Evolutionary conservation across 1,140 invertebrate species (phyloP), one percentile per base, ranked within the genome.

Genomic region (Goniozus legneri): DNA sequence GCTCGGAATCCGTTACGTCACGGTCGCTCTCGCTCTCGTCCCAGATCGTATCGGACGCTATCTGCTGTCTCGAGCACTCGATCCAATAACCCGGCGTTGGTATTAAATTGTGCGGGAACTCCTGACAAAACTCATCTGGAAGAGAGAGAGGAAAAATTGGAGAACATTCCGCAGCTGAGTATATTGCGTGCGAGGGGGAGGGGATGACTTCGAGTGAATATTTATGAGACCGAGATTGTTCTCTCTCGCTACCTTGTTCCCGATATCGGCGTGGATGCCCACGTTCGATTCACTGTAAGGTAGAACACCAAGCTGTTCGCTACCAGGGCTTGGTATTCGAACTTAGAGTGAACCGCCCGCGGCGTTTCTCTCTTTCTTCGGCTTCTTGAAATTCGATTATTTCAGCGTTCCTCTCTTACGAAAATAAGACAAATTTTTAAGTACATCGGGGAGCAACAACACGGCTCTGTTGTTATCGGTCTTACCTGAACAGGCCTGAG

Each of bases 11-110:
- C 10, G 81, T 67, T 50, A 80, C 69, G 64, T 89, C 88, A 40
- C 86, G 84, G 58, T 90, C 89, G 3, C 88, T 90, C 59, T 91
- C 89, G 14, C 84, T 88, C 62, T 92, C 89, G 60, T 92, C 89
- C 87, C 88, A 91, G 42, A 91, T 88, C 15, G 85, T 88, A 65
- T 89, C 87, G 1, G 87, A 81, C 7, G 85, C 80, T 46, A 91
- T 91, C 74, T 92, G 91, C 69, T 92, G 90, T 20, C 90, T 79
- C 1, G 90, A 92, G 68, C 92, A 96, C 72, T 96, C 92, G 61
- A 95, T 92, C 92, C 92, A 96, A 75, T 96, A 95, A 20, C 92
- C 92, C 0, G 92, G 89, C 0, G 91, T 92, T 1, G 89, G 87
- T 43, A 92, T 87, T 54, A 95, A 80, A 65, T 87, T 91, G 75